Percentiles rank a stretch among this genome's conserved stretches.
Evolutionary conservation across 2,113 vertebrate species (phyloP).

Genomic region (Choloepus hoffmanni): DNA sequence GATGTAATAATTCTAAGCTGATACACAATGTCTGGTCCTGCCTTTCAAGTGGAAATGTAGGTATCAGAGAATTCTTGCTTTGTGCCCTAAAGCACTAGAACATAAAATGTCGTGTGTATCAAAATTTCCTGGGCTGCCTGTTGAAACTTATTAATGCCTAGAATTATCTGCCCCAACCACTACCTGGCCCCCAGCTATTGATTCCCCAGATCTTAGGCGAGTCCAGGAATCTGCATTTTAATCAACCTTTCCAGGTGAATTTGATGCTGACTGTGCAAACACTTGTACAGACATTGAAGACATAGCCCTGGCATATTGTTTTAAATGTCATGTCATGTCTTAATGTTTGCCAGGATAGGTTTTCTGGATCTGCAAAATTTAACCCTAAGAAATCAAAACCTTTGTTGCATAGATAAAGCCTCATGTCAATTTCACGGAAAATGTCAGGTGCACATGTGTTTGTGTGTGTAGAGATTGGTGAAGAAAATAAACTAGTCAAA

Average conservation of each 20-base stretch:
- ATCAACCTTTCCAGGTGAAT: neutral
- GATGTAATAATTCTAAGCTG: neutral
- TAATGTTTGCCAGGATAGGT: neutral
- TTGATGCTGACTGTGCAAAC: neutral
- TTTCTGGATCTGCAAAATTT: neutral
- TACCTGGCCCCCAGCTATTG: no score
- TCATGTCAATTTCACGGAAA: neutral
- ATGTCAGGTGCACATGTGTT: neutral
- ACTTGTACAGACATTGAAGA: neutral
- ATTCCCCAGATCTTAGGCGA: neutral
- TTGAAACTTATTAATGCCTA: neutral
- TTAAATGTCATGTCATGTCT: neutral
- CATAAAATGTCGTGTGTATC: neutral
- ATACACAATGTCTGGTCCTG: neutral
- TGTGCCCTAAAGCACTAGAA: neutral
- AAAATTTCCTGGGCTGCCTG: neutral
- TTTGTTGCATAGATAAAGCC: neutral
- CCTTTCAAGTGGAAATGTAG: neutral
- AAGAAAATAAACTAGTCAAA: slow-evolving; percentile 19
- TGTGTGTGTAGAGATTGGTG: neutral
- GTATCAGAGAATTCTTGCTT: neutral
- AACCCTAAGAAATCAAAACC: slow-evolving; percentile 3
- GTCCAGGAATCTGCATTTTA: neutral
- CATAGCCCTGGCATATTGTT: neutral
- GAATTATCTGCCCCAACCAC: neutral